Percentiles rank a stretch among this genome's conserved stretches.
Evolutionary conservation across 1,140 invertebrate species (phyloP).

Genomic region (Dinoponera quadriceps): DNA sequence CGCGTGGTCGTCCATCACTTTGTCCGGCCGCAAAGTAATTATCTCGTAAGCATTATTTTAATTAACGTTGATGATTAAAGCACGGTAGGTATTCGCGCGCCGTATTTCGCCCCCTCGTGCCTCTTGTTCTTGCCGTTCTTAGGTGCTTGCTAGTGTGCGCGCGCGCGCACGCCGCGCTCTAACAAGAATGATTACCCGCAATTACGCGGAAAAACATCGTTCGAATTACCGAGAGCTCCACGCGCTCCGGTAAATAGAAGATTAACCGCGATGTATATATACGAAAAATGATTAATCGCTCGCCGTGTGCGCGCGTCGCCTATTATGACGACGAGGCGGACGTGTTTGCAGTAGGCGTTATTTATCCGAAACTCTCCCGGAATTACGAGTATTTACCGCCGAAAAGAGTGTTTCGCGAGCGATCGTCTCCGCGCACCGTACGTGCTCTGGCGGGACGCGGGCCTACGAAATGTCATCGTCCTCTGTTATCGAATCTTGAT

Average conservation of each 20-base stretch:
- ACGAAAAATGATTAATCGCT: constrained; percentile 47
- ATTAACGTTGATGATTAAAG: constrained; percentile 69
- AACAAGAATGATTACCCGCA: constrained; percentile 61
- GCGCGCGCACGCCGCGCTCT: constrained; percentile 32
- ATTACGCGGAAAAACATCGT: constrained; percentile 62
- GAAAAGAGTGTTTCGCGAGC: too few species aligned
- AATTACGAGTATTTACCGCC: too few species aligned
- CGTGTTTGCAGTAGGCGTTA: constrained; percentile 21
- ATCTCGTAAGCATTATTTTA: constrained; percentile 76
- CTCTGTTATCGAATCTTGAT: too few species aligned
- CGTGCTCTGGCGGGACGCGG: too few species aligned
- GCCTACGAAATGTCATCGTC: too few species aligned
- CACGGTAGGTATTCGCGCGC: constrained; percentile 57
- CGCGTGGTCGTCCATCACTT: constrained; percentile 73
- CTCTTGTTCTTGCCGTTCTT: constrained; percentile 53
- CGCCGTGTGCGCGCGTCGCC: constrained; percentile 17
- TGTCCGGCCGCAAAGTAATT: constrained; percentile 73
- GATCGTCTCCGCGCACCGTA: too few species aligned
- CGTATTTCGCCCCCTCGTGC: constrained; percentile 56
- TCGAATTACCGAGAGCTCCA: constrained; percentile 56
- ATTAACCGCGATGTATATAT: constrained; percentile 64
- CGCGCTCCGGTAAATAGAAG: constrained; percentile 54
- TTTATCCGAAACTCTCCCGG: constrained; percentile 36
- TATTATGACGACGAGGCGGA: constrained; percentile 23
- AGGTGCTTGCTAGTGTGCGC: neutral